phyloP scores from a whole-genome alignment of 2,888 invertebrate genomes.

The Meteorus colon region DNA sequence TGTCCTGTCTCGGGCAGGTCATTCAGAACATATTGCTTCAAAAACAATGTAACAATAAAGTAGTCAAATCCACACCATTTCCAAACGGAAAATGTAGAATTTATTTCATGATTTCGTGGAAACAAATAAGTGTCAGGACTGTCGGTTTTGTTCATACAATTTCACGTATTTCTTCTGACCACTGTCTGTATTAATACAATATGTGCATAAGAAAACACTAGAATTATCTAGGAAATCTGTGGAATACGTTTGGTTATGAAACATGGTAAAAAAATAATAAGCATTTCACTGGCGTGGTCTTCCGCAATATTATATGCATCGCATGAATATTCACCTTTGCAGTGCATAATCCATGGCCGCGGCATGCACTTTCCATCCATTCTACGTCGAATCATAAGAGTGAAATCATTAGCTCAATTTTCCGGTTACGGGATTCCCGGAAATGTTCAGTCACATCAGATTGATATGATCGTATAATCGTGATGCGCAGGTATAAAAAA shows the following conservation, averaged over 20 bases:
- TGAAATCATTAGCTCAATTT: not conserved
- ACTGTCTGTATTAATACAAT: not conserved
- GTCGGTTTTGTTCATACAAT: not conserved
- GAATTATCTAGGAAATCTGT: not conserved
- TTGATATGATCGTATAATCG: not conserved
- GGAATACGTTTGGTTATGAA: not conserved
- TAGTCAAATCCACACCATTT: no score
- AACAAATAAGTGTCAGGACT: no score
- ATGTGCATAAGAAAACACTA: not conserved
- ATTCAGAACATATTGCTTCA: no score
- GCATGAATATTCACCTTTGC: slow-evolving; percentile 44
- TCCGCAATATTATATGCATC: slow-evolving; percentile 4
- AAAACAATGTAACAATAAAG: no score
- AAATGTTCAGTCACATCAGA: not conserved
- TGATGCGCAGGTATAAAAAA: not conserved
- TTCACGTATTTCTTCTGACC: not conserved
- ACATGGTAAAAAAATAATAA: not conserved
- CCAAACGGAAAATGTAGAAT: no score
- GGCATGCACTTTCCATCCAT: not conserved
- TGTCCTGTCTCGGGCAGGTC: no score
- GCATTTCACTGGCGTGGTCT: not conserved
- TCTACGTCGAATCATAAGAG: not conserved
- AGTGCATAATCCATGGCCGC: slow-evolving; percentile 34
- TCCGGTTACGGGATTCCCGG: not conserved
- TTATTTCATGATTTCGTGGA: no score